phyloP scores from a whole-genome alignment of 1,140 invertebrate species.

The Anastrepha ludens region DNA sequence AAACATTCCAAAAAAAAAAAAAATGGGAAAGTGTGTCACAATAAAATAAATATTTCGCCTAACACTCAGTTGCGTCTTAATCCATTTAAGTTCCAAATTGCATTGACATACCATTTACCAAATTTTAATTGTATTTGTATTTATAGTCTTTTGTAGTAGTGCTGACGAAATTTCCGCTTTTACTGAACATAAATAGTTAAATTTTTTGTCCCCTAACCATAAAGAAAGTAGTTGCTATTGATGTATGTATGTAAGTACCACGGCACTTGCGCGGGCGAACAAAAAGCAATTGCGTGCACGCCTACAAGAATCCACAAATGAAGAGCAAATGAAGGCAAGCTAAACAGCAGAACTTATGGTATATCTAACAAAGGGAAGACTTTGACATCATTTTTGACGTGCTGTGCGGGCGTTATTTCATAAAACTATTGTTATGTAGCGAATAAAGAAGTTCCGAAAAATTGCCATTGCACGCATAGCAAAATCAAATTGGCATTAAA shows the following conservation, averaged over 20 bases:
- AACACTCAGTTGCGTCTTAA: no score
- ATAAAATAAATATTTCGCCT: no score
- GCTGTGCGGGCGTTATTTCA: background rate
- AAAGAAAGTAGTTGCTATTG: background rate
- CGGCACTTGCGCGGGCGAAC: background rate
- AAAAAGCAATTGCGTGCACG: background rate
- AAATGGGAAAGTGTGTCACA: no score
- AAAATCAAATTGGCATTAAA: background rate
- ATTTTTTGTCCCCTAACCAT: no score
- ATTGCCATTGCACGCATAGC: background rate
- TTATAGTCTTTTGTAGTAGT: background rate
- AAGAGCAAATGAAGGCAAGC: background rate
- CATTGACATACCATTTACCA: conserved; percentile 10
- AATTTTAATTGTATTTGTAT: conserved; percentile 22
- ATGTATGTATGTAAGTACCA: background rate
- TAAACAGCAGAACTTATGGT: background rate
- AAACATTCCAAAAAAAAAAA: no score
- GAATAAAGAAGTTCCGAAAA: background rate
- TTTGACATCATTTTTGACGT: background rate
- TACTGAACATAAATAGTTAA: background rate
- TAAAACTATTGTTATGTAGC: background rate
- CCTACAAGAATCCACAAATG: background rate
- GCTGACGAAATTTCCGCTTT: background rate
- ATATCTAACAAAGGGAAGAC: background rate
- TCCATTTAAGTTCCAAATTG: background rate